Base-by-base conservation (phyloP, 2,888 invertebrate species). In the Venusia cambrica region DNA sequence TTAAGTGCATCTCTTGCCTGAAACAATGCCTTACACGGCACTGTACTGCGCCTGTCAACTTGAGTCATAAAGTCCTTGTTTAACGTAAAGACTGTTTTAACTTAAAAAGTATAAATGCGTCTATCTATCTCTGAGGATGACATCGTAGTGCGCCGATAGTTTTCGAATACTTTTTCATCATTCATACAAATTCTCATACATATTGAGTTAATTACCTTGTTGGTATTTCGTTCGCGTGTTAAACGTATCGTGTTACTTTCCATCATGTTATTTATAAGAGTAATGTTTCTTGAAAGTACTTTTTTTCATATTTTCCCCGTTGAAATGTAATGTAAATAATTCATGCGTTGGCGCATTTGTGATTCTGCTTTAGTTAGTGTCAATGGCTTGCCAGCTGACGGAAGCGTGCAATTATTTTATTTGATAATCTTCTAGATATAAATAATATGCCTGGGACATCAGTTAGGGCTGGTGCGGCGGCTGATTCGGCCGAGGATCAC, bases 231-330 rank as follows among this genome's bases (percentile, higher is more conserved):
- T 56, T 67, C 58, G 80, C 81, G 81, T 73, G 67, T 49, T 47
- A 31, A 33, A 28, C 7, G 25, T 59, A 54, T 52, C 69, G 65
- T 63, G 62, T 54, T 68, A 73, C 81, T 81, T 83, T 81, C 78
- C 74, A 77, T 72, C 54, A 44, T 26, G 55, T 64, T 67, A 71
- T 70, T 69, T 68, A 70, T 63, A 64, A 70, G 71, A 73, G 63
- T 56, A 56, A 45, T 45, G 38, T 28, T 26, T 36, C 66, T 73
- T 37, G 83, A 83, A 81, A 83, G 80, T 83, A 74, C 57, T 71
- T 79, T 78, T 77, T 78, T 65, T 60, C 45, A 27, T 49, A 36
- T 69, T 74, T 83, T 77, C 80, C 71, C 79, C 78, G 59, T 50
- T 76, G 77, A 76, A 66, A 83, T 83, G 79, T 59, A 20, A 33